These are phyloP conservation scores for Scelioninae gen. 1 DNA, from an alignment of 2,888 invertebrate species.

Conservation along the genomic window DNA sequence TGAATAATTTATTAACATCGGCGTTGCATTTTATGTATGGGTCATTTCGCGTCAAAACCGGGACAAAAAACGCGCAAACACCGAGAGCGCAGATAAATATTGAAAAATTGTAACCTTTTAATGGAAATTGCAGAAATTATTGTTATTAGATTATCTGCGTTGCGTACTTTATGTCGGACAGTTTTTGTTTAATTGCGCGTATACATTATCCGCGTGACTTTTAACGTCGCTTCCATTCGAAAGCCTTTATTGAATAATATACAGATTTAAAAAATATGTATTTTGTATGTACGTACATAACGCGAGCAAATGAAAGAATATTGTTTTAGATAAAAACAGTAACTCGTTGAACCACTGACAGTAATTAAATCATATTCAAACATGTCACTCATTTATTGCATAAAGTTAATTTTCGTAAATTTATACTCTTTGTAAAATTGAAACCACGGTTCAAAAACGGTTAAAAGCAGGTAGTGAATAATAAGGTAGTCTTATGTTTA, in stretches of 20 bases:
- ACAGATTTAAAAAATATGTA: too few relatives aligned
- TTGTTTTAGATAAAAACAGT: too few relatives aligned
- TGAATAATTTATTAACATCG: slow-evolving; percentile 64
- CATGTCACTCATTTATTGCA: too few relatives aligned
- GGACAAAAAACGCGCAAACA: slow-evolving; percentile 22
- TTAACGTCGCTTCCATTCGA: slow-evolving; percentile 33
- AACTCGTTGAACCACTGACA: too few relatives aligned
- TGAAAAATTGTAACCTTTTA: slow-evolving; percentile 65
- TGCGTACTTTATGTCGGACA: slow-evolving; percentile 39
- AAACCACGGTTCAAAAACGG: too few relatives aligned
- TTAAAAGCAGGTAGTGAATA: too few relatives aligned
- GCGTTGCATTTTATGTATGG: slow-evolving; percentile 27
- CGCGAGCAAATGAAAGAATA: too few relatives aligned
- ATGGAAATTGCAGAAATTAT: slow-evolving; percentile 60
- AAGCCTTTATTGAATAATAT: slow-evolving; percentile 34
- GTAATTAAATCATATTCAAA: too few relatives aligned
- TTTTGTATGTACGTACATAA: too few relatives aligned
- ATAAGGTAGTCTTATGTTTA: too few relatives aligned
- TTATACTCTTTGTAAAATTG: too few relatives aligned
- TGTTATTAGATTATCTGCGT: slow-evolving; percentile 59
- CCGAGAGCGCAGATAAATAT: slow-evolving; percentile 43
- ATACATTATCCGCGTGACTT: slow-evolving; percentile 44
- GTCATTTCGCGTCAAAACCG: slow-evolving; percentile 41
- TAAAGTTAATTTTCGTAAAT: too few relatives aligned
- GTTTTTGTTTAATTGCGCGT: slow-evolving; percentile 51